Evolutionary conservation across 2,888 invertebrate species (phyloP).

Genomic region (Portevinia maculata): DNA sequence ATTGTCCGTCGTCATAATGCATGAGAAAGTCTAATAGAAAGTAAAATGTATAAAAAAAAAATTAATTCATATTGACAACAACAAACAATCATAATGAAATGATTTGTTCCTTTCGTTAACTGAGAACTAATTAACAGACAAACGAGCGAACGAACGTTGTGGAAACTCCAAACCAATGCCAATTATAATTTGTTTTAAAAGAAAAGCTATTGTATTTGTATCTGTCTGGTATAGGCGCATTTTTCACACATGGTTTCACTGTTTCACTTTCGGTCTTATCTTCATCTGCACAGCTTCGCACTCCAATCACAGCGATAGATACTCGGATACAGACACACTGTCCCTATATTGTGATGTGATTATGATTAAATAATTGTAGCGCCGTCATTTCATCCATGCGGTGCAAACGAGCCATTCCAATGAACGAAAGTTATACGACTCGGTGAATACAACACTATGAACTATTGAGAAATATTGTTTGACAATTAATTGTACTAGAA

Average conservation of each 20-base stretch:
- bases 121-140: constrained; percentile 58
- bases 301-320: constrained; percentile 11
- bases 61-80: constrained; percentile 29
- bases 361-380: constrained; percentile 58
- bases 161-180: constrained; percentile 45
- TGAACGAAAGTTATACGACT: constrained; percentile 58
- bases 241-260: constrained; percentile 73
- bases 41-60: constrained; percentile 53
- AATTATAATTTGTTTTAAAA: constrained; percentile 67
- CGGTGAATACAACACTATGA: constrained; percentile 35
- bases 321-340: constrained; percentile 40
- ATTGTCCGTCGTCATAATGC: constrained; percentile 25
- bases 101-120: constrained; percentile 54
- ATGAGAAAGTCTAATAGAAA: constrained; percentile 71
- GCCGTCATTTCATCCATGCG: constrained; percentile 3
- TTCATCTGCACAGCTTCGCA: constrained; percentile 20
- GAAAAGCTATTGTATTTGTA: constrained; percentile 55
- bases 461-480: constrained; percentile 21
- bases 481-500: constrained; percentile 46
- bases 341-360: constrained; percentile 42
- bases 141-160: constrained; percentile 4
- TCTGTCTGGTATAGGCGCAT: constrained; percentile 28
- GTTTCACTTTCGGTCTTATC: constrained; percentile 44
- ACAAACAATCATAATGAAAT: constrained; percentile 45
- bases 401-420: constrained; percentile 20